phyloP scores from a whole-genome alignment of 2,888 invertebrate species.

The Isotomurus palustris region DNA sequence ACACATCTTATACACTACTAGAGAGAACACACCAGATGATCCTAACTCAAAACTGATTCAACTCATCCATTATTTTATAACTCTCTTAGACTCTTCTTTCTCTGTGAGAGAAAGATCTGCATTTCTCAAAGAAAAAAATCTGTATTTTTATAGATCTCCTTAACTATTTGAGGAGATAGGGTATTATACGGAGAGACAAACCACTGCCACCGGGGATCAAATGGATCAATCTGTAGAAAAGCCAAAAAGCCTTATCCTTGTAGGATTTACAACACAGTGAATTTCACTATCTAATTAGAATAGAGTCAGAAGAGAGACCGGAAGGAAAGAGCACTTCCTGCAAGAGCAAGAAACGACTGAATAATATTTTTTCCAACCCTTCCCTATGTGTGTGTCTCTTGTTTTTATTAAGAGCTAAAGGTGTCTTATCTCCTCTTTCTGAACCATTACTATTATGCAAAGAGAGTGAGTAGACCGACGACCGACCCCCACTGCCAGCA shows the following conservation, averaged over 20 bases:
- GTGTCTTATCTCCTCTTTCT: constrained; percentile 41
- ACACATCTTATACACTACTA: too few species aligned
- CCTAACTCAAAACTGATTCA: constrained; percentile 13
- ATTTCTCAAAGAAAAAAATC: too few species aligned
- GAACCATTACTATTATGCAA: constrained; percentile 29
- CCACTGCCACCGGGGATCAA: too few species aligned
- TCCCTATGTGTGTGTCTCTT: constrained; percentile 1
- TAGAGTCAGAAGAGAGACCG: neutral
- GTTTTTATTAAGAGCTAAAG: constrained; percentile 41
- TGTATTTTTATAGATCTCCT: too few species aligned
- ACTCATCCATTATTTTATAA: constrained; percentile 15
- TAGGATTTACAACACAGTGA: neutral
- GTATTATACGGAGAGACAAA: too few species aligned
- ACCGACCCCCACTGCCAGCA: neutral
- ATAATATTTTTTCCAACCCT: neutral
- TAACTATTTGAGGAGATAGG: too few species aligned
- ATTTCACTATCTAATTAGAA: neutral
- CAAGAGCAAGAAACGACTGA: neutral
- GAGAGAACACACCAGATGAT: constrained; percentile 13
- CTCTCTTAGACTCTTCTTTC: too few species aligned
- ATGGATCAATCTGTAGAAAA: neutral
- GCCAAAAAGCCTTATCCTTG: neutral
- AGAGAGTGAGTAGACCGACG: neutral
- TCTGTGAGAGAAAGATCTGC: too few species aligned
- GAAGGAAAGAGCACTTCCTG: neutral